Evolutionary conservation across 2,797 vertebrate genomes (phyloP).

Genomic region (Phrynocephalus vlangalii): DNA sequence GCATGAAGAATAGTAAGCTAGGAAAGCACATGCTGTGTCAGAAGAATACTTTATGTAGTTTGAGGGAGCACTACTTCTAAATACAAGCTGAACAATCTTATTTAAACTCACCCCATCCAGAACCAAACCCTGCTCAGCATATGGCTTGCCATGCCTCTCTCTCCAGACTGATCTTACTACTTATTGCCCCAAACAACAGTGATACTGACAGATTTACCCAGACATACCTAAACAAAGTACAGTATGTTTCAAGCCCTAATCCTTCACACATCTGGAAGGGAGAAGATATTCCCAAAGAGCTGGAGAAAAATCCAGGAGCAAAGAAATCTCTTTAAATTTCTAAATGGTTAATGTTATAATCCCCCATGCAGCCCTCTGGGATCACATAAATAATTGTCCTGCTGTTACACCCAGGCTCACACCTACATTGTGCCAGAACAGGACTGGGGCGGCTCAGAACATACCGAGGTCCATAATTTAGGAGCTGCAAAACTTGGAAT

Average conservation of each 20-base stretch:
- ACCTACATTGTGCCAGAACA: not conserved
- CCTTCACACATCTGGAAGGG: conserved; percentile 9
- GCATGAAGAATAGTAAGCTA: no score
- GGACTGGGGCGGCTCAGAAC: conserved; percentile 8
- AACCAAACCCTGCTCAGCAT: no score
- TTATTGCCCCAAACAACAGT: no score
- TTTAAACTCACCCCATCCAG: no score
- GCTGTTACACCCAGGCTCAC: conserved; percentile 30
- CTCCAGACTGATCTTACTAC: not conserved
- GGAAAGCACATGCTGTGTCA: no score
- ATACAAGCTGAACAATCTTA: no score
- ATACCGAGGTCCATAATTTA: conserved; percentile 57
- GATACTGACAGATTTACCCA: no score
- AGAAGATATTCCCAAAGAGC: conserved; percentile 33
- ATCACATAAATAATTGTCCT: not conserved
- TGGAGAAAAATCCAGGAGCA: conserved; percentile 26
- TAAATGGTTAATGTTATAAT: conserved; percentile 55
- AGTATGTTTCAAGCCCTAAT: conserved; percentile 5
- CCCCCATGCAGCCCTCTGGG: conserved; percentile 35
- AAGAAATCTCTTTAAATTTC: conserved; percentile 56
- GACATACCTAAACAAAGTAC: not conserved
- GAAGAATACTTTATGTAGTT: no score
- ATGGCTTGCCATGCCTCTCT: no score
- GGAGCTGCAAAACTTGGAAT: conserved; percentile 47
- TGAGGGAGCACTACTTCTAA: no score